A percentile compares a stretch with the other conserved stretches of the same genome.
Conservation (phyloP, 92 coral and sea anemone species). For the Blastomussa wellsi region DNA sequence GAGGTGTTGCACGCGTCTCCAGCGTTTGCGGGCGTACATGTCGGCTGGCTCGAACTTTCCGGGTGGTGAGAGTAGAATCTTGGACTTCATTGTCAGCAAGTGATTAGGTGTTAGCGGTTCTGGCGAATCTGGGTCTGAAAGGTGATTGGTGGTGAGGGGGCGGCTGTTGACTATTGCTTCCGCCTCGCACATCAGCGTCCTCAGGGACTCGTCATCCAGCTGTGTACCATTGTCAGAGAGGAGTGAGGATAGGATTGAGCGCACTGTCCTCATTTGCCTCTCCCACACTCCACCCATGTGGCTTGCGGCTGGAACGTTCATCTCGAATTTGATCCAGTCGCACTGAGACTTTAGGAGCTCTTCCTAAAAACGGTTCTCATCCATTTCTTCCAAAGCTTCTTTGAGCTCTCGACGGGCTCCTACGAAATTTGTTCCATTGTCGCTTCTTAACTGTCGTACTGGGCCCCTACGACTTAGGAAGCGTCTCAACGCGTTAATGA, state of each 20-base stretch:
- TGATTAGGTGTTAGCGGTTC: constrained; percentile 32
- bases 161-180: constrained; percentile 45
- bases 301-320: too few species aligned
- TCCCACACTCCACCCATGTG: constrained; percentile 46
- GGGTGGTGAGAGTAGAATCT: constrained; percentile 37
- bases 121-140: constrained; percentile 25
- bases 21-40: constrained; percentile 36
- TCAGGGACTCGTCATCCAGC: constrained; percentile 42
- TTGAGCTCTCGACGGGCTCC: too few species aligned
- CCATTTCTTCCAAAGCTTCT: too few species aligned
- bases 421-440: too few species aligned
- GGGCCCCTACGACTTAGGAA: too few species aligned
- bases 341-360: too few species aligned
- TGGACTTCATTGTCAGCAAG: constrained; percentile 37
- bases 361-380: too few species aligned
- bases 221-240: not conserved
- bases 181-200: constrained; percentile 48
- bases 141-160: constrained; percentile 34
- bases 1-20: constrained; percentile 32
- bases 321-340: too few species aligned
- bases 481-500: too few species aligned
- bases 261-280: constrained; percentile 30
- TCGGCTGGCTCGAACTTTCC: constrained; percentile 37
- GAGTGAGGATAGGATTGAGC: constrained; percentile 6
- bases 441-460: too few species aligned